Conservation (phyloP, 2,888 invertebrate species). For the Folsomia candida region DNA sequence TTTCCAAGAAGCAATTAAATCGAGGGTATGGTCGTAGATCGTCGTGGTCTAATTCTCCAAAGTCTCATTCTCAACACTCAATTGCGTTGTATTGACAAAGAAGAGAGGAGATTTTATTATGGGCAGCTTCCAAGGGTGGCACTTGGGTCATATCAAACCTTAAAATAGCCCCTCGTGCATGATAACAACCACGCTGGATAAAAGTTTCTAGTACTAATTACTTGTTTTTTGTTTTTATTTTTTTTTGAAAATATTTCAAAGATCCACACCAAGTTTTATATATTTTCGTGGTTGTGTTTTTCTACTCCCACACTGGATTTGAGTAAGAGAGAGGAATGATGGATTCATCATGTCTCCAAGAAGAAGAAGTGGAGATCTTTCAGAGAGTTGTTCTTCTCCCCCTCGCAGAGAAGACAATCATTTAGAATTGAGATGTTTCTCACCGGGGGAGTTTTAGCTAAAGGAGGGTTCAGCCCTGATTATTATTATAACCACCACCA, state of each 20-base stretch:
- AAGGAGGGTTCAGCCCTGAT: constrained; percentile 41
- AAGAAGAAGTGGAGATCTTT: too few species aligned
- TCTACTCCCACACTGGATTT: constrained; percentile 7
- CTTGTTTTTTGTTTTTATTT: too few species aligned
- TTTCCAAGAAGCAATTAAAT: background rate
- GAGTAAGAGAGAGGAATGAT: constrained; percentile 29
- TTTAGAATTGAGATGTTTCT: constrained; percentile 49
- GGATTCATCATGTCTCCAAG: constrained; percentile 39
- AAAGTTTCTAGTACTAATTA: too few species aligned
- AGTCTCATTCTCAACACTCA: constrained; percentile 30
- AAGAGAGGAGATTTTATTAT: constrained; percentile 50
- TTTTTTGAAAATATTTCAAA: constrained; percentile 16
- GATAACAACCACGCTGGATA: too few species aligned
- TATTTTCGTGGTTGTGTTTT: background rate
- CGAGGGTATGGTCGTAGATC: background rate
- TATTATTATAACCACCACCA: constrained; percentile 29
- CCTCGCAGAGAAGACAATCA: constrained; percentile 48
- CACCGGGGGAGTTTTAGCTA: constrained; percentile 48
- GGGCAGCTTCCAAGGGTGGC: constrained; percentile 42
- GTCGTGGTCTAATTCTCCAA: background rate
- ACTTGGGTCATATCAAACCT: constrained; percentile 45
- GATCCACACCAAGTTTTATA: background rate
- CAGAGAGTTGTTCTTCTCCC: constrained; percentile 20
- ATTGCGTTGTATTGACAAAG: constrained; percentile 48
- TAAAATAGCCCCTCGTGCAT: constrained; percentile 46